phyloP scores from a whole-genome alignment of 2,797 vertebrate genomes.

The Myotis pilosus region DNA sequence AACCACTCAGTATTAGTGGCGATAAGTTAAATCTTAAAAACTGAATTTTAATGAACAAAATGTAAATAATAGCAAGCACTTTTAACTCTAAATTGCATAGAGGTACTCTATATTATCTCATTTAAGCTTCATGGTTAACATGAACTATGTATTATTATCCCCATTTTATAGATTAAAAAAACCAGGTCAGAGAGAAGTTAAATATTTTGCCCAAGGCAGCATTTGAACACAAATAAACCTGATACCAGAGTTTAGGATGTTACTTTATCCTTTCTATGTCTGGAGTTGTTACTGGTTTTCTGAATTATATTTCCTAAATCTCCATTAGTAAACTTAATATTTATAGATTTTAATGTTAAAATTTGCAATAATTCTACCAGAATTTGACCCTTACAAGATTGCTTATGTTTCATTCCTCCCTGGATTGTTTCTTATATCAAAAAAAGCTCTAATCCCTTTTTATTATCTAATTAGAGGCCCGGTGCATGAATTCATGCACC shows the following conservation, averaged over 20 bases:
- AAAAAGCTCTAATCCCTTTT: neutral
- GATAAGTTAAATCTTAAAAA: conserved; percentile 1
- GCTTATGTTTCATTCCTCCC: neutral
- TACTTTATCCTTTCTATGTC: neutral
- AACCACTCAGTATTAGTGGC: neutral
- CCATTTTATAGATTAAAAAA: neutral
- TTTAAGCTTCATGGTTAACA: conserved; percentile 35
- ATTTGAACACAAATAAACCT: neutral
- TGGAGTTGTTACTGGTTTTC: conserved; percentile 24
- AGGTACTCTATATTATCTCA: neutral
- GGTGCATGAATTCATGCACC: too few relatives aligned
- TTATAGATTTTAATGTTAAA: conserved; percentile 30
- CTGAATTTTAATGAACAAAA: conserved; percentile 15
- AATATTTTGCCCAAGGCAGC: neutral
- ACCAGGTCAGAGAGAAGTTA: conserved; percentile 3
- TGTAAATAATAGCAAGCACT: neutral
- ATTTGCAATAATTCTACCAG: neutral
- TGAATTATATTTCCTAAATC: conserved; percentile 33
- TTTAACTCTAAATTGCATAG: neutral
- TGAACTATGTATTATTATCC: neutral
- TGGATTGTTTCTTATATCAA: neutral
- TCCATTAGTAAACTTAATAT: neutral
- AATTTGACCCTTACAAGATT: neutral
- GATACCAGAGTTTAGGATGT: neutral
- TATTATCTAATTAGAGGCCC: neutral